Percentiles rank a stretch among this genome's conserved stretches.
These are phyloP conservation scores for Prolemur simus DNA, from an alignment of 2,113 vertebrate species.

Conservation along the genomic window DNA sequence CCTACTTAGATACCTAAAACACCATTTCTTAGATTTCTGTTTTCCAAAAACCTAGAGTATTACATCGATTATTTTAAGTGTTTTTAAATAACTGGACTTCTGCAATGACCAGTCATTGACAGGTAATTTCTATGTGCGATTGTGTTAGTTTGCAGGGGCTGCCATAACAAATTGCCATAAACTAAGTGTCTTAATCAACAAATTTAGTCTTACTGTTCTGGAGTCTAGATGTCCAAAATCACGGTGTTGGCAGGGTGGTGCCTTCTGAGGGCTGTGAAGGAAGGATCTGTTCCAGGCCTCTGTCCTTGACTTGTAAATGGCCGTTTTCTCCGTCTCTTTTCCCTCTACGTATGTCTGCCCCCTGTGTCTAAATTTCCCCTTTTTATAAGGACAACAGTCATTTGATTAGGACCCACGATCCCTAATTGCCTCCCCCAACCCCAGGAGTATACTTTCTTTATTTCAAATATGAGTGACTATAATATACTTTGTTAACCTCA, in stretches of 20 bases:
- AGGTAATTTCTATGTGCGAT: neutral
- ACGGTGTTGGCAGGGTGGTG: neutral
- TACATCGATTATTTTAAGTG: neutral
- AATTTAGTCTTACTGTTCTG: neutral
- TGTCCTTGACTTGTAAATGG: neutral
- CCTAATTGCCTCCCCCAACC: neutral
- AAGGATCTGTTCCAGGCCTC: neutral
- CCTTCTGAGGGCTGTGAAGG: neutral
- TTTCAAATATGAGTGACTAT: neutral
- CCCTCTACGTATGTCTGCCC: neutral
- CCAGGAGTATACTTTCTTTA: neutral
- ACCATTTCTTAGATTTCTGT: neutral
- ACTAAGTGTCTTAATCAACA: neutral
- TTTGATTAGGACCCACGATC: neutral
- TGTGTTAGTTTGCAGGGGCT: neutral
- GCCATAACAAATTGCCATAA: neutral
- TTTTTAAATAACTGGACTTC: neutral
- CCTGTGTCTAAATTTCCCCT: neutral
- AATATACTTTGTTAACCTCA: neutral
- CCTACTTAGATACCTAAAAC: neutral
- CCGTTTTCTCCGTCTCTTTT: neutral
- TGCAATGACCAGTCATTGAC: neutral
- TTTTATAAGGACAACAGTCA: neutral
- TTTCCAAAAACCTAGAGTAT: neutral
- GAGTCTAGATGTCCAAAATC: neutral